Evolutionary conservation across 2,888 invertebrate genomes (phyloP).

Genomic region (Trichogramma evanescens): DNA sequence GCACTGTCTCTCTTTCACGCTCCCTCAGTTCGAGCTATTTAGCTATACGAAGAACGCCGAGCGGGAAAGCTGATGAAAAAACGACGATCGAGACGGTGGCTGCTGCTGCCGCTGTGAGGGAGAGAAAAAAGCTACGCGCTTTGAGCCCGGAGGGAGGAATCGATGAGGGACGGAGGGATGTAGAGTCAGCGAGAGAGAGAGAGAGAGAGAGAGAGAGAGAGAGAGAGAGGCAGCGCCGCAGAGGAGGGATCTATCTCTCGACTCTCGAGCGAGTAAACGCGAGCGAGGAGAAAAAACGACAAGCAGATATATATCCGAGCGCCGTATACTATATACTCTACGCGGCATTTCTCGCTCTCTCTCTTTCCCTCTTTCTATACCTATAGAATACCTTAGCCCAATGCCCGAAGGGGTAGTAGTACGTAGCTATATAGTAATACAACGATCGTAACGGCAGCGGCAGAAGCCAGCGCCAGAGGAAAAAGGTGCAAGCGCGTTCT

Average conservation of each 20-base stretch:
- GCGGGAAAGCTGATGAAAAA: slow-evolving; percentile 18
- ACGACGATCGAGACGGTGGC: slow-evolving; percentile 20
- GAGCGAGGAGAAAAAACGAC: slow-evolving; percentile 18
- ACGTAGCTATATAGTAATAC: neutral
- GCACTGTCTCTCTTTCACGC: too few relatives aligned
- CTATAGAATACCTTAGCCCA: neutral
- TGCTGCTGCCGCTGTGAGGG: neutral
- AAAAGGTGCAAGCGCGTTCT: slow-evolving; percentile 16
- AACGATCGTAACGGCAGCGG: too few relatives aligned
- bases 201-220: slow-evolving; percentile 22
- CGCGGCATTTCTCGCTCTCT: too few relatives aligned
- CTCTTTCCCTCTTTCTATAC: neutral
- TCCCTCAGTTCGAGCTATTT: too few relatives aligned
- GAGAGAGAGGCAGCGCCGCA: slow-evolving; percentile 7
- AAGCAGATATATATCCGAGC: slow-evolving; percentile 1
- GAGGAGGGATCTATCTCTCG: slow-evolving; percentile 21
- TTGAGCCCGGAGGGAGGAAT: slow-evolving; percentile 17
- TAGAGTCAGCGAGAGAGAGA: slow-evolving; percentile 24
- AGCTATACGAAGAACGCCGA: too few relatives aligned
- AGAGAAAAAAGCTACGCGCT: neutral
- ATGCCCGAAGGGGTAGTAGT: slow-evolving; percentile 18
- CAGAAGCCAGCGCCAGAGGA: neutral
- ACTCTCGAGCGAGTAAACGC: slow-evolving; percentile 2
- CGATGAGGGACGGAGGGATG: slow-evolving; percentile 21
- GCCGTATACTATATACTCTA: too few relatives aligned